A percentile compares a stretch with the other conserved stretches of the same genome.
These are phyloP conservation scores for Crocuta crocuta DNA, from an alignment of 2,113 vertebrate genomes.

Conservation along the genomic window DNA sequence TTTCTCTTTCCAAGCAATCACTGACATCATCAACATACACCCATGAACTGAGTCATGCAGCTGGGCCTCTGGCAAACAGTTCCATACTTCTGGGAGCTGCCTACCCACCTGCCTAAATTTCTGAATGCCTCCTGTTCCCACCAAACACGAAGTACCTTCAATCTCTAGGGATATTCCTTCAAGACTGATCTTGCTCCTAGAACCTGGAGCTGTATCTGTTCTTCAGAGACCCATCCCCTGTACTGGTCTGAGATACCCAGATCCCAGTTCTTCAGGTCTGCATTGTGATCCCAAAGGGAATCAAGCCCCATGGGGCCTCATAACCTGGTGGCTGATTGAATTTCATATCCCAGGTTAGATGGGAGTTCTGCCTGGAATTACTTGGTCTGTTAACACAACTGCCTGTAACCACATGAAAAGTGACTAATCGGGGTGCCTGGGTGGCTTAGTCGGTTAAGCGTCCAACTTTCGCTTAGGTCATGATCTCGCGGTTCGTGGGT, in stretches of 20 bases:
- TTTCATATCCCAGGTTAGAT: neutral
- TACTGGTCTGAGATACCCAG: neutral
- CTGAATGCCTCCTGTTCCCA: neutral
- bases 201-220: neutral
- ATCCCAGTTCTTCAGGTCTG: neutral
- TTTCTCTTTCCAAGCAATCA: neutral
- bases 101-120: neutral
- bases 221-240: neutral
- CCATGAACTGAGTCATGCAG: neutral
- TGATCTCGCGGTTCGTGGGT: too few relatives aligned
- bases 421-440: neutral
- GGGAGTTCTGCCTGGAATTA: neutral
- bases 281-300: neutral
- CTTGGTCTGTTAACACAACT: neutral
- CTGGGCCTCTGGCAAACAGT: neutral
- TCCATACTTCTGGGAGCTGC: neutral
- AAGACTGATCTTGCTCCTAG: neutral
- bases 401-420: neutral
- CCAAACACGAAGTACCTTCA: neutral
- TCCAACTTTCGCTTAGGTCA: too few relatives aligned
- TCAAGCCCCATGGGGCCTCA: neutral
- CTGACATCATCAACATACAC: neutral
- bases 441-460: too few relatives aligned
- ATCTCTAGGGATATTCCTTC: neutral
- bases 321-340: neutral